phyloP scores from a whole-genome alignment of 2,888 invertebrate genomes.

The Iphiclides podalirius region DNA sequence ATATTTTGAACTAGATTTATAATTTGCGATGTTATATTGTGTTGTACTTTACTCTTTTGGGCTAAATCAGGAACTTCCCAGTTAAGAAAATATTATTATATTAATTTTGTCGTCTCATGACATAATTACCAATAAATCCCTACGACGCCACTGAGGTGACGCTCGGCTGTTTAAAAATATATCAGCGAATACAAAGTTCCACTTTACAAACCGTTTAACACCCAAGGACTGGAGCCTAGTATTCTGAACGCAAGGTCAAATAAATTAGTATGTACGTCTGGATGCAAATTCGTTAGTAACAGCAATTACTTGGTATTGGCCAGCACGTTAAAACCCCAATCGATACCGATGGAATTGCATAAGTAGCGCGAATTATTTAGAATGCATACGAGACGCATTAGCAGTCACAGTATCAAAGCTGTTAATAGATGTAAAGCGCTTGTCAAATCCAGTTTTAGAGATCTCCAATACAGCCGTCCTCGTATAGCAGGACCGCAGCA shows the following conservation, averaged over 20 bases:
- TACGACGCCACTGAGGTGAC: background rate
- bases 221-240: conserved; percentile 2
- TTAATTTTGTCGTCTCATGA: no score
- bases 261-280: conserved; percentile 17
- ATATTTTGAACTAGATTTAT: no score
- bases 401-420: conserved; percentile 50
- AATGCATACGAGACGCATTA: conserved; percentile 64
- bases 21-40: no score
- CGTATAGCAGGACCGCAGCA: conserved; percentile 15
- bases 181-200: background rate
- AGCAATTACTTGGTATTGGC: conserved; percentile 38
- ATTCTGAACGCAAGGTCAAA: conserved; percentile 18
- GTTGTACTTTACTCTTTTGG: no score
- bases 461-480: conserved; percentile 30
- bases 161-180: background rate
- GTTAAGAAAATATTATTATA: no score
- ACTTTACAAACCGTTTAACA: conserved; percentile 2
- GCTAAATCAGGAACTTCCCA: no score
- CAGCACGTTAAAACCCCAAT: conserved; percentile 44
- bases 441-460: conserved; percentile 43
- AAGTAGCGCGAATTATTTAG: conserved; percentile 71
- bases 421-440: conserved; percentile 63
- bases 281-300: conserved; percentile 15
- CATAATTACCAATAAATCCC: no score
- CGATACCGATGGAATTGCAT: conserved; percentile 49